phyloP scores from a whole-genome alignment of 2,113 vertebrate species.

The Physeter macrocephalus region DNA sequence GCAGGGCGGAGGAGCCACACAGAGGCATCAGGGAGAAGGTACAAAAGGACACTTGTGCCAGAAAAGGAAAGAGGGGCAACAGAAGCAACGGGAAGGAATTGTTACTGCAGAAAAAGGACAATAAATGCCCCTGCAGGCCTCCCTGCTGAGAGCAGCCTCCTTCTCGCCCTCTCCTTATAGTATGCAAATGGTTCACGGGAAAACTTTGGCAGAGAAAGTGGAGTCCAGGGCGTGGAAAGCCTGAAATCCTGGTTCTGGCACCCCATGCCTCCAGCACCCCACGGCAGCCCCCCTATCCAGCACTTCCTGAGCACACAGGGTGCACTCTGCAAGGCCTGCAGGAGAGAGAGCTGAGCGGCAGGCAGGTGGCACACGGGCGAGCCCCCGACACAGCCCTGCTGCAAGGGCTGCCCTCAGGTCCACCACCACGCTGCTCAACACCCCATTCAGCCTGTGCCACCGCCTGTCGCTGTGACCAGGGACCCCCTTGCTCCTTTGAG shows the following conservation, averaged over 20 bases:
- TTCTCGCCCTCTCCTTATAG: not conserved
- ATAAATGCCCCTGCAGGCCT: not conserved
- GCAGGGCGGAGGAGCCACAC: not conserved
- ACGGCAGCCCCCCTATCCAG: accelerated
- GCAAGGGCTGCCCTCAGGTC: not conserved
- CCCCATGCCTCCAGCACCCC: not conserved
- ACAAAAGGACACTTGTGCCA: not conserved
- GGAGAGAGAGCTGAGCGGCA: not conserved
- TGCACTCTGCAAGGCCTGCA: accelerated
- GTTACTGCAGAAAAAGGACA: not conserved
- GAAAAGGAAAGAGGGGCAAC: not conserved
- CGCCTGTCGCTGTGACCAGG: not conserved
- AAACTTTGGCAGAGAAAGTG: not conserved
- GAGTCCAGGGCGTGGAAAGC: not conserved
- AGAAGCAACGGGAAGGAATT: not conserved
- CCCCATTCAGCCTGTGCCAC: no score
- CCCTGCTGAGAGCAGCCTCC: not conserved
- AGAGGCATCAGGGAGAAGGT: not conserved
- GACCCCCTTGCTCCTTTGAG: not conserved
- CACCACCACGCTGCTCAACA: accelerated
- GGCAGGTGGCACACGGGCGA: not conserved
- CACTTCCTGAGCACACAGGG: accelerated
- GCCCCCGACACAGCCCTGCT: not conserved
- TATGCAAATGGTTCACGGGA: not conserved
- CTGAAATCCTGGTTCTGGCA: not conserved